Evolutionary conservation across 2,113 vertebrate genomes (phyloP).

Genomic region (Ceyx melanurus): DNA sequence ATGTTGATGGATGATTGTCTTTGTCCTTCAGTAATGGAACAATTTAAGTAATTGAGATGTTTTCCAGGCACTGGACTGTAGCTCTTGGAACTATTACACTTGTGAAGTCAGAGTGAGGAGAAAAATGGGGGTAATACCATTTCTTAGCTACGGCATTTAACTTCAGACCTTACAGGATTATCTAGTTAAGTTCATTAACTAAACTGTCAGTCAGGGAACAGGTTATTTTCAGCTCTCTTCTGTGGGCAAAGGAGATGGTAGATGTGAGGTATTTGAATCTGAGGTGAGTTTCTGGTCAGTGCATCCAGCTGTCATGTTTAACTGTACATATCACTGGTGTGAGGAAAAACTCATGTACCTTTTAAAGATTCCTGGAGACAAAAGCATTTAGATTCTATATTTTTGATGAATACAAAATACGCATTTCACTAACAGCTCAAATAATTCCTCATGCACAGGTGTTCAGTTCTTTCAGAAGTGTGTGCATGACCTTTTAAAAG

Average conservation of each 20-base stretch:
- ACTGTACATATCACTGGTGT: not conserved
- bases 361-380: not conserved
- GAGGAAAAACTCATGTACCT: not conserved
- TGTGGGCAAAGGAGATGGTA: not conserved
- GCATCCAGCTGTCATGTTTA: not conserved
- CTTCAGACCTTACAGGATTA: not conserved
- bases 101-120: not conserved
- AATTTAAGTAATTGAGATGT: not conserved
- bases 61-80: not conserved
- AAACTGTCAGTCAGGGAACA: not conserved
- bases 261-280: not conserved
- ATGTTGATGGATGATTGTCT: constrained; percentile 19
- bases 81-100: not conserved
- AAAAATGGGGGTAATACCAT: not conserved
- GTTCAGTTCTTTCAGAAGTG: not conserved
- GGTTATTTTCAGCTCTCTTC: not conserved
- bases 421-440: not conserved
- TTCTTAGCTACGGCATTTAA: constrained; percentile 10
- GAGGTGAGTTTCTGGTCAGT: not conserved
- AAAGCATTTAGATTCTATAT: not conserved
- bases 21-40: constrained; percentile 7
- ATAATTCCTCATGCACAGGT: not conserved
- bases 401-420: not conserved
- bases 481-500: not conserved
- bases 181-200: constrained; percentile 23